phyloP scores from a whole-genome alignment of 1,140 invertebrate species.

The Polypedilum pembai region DNA sequence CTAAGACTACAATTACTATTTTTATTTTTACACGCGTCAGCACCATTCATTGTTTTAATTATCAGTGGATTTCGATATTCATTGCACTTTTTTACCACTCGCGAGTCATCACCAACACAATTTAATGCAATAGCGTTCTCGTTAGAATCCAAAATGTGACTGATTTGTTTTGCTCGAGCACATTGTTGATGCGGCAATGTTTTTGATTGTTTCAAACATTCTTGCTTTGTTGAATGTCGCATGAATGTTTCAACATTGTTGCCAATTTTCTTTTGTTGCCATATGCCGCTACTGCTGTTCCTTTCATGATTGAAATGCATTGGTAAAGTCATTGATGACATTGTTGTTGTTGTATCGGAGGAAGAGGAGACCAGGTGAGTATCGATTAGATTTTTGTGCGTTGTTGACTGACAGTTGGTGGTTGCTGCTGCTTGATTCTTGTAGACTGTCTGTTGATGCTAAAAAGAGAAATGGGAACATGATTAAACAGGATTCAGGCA shows the following conservation, averaged over 20 bases:
- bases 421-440: not conserved
- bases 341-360: not conserved
- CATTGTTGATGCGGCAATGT: not conserved
- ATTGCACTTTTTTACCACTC: not conserved
- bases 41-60: not conserved
- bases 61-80: not conserved
- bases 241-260: not conserved
- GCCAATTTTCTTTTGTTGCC: constrained; percentile 14
- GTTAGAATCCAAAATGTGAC: constrained; percentile 11
- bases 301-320: constrained; percentile 11
- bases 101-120: not conserved
- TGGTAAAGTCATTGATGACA: not conserved
- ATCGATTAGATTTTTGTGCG: constrained; percentile 3
- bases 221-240: not conserved
- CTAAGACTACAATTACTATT: not conserved
- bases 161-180: constrained; percentile 22
- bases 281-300: not conserved
- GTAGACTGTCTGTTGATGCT: not conserved
- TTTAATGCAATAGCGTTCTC: not conserved
- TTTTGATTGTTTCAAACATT: not conserved
- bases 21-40: constrained; percentile 5
- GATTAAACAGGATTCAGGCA: constrained; percentile 10
- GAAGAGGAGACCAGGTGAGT: constrained; percentile 20
- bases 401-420: constrained; percentile 20
- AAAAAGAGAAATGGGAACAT: not conserved